phyloP scores from a whole-genome alignment of 2,888 invertebrate species.

The Clunio marinus region DNA sequence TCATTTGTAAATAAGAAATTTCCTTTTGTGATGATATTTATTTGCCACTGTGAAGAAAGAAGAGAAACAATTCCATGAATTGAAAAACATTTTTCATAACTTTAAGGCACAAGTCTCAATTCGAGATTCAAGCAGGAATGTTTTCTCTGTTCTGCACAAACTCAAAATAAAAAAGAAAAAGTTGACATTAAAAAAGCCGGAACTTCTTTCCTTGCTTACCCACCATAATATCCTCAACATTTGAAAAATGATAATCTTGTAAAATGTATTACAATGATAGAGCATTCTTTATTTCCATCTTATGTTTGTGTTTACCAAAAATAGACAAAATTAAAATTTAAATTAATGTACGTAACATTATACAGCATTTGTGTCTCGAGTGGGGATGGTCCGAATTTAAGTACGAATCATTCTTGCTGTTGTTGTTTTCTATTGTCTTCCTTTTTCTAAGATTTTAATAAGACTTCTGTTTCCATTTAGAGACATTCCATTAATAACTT shows the following conservation, averaged over 20 bases:
- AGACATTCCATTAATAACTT: slow-evolving; percentile 11
- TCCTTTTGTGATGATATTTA: too few species aligned
- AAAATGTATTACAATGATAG: slow-evolving; percentile 2
- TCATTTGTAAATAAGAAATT: too few species aligned
- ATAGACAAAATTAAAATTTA: not conserved
- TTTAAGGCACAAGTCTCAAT: not conserved
- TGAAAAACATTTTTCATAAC: too few species aligned
- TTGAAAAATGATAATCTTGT: slow-evolving; percentile 27
- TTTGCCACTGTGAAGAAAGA: too few species aligned
- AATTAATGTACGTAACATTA: slow-evolving; percentile 15
- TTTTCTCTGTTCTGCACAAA: not conserved
- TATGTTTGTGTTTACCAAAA: not conserved
- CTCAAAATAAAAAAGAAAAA: not conserved
- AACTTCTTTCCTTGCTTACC: slow-evolving; percentile 2
- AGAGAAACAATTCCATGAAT: too few species aligned
- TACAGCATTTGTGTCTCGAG: not conserved
- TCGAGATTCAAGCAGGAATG: not conserved
- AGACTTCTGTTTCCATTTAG: not conserved
- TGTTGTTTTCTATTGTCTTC: not conserved
- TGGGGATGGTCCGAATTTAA: not conserved
- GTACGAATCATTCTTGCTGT: not conserved
- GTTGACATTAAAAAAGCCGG: not conserved
- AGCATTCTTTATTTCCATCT: not conserved
- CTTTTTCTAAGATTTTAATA: slow-evolving; percentile 5
- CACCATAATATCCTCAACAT: not conserved